phyloP scores from a whole-genome alignment of 2,113 vertebrate species.

The Lepisosteus osseus region DNA sequence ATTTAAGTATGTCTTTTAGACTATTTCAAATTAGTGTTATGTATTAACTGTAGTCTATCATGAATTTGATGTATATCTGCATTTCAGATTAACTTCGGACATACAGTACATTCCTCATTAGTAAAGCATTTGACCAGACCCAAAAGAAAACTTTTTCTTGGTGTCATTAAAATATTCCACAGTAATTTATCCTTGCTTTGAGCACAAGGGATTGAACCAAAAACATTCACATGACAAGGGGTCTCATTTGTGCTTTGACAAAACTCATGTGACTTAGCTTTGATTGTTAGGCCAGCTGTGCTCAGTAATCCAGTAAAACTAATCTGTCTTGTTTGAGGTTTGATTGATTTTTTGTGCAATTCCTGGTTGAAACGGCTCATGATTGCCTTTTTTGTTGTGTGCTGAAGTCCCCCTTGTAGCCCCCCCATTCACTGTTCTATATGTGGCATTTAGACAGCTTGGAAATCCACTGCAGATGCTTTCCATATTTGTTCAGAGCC shows the following conservation, averaged over 20 bases:
- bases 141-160: neutral
- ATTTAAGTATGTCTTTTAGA: too few relatives aligned
- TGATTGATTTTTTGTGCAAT: slow-evolving; percentile 17
- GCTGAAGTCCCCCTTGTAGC: slow-evolving; percentile 73
- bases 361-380: slow-evolving; percentile 27
- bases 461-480: slow-evolving; percentile 80
- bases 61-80: too few relatives aligned
- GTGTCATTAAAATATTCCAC: neutral
- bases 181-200: neutral
- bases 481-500: slow-evolving; percentile 97
- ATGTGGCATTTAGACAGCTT: slow-evolving; percentile 74
- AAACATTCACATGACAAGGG: slow-evolving; percentile 54
- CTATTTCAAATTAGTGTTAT: too few relatives aligned
- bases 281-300: slow-evolving; percentile 45
- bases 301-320: slow-evolving; percentile 37
- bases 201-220: slow-evolving; percentile 27
- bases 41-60: too few relatives aligned
- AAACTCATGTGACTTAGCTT: slow-evolving; percentile 59
- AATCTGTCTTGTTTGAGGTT: neutral
- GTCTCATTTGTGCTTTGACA: slow-evolving; percentile 59
- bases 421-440: slow-evolving; percentile 68
- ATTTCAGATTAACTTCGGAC: too few relatives aligned
- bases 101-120: neutral
- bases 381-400: slow-evolving; percentile 60
- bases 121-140: neutral